These are phyloP conservation scores for Thecocarcelia acutangulata DNA, from an alignment of 2,888 invertebrate genomes.

Conservation along the genomic window DNA sequence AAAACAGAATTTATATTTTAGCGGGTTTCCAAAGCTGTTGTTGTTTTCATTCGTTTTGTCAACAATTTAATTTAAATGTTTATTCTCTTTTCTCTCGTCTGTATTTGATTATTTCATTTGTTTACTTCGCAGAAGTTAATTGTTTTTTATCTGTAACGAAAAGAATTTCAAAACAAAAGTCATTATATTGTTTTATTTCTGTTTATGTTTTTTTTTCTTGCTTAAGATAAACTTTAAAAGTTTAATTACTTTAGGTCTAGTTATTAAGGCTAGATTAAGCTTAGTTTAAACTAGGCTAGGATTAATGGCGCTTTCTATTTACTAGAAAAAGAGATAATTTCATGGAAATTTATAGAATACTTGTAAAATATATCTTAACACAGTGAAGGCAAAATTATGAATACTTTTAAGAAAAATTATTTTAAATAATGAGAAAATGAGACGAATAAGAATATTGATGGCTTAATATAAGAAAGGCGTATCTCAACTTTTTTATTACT, in stretches of 20 bases:
- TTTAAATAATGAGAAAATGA: not conserved
- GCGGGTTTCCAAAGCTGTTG: slow-evolving; percentile 54
- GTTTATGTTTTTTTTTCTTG: slow-evolving; percentile 26
- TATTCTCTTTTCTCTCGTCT: slow-evolving; percentile 35
- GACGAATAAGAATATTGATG: no score
- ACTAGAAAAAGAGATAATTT: slow-evolving; percentile 28
- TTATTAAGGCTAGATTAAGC: slow-evolving; percentile 57
- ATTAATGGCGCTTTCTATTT: slow-evolving; percentile 47
- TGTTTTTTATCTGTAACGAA: slow-evolving; percentile 65
- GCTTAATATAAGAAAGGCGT: no score
- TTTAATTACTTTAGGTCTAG: slow-evolving; percentile 48
- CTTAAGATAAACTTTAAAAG: slow-evolving; percentile 48
- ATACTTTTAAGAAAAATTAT: not conserved
- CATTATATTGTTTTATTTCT: slow-evolving; percentile 41
- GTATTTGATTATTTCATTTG: slow-evolving; percentile 51
- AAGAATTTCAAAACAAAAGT: slow-evolving; percentile 50
- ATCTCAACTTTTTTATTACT: no score
- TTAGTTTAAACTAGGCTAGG: slow-evolving; percentile 58
- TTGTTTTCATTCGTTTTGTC: slow-evolving; percentile 48
- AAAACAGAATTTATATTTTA: slow-evolving; percentile 42
- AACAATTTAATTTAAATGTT: slow-evolving; percentile 26
- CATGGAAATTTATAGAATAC: slow-evolving; percentile 19
- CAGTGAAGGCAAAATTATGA: slow-evolving; percentile 4
- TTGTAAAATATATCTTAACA: not conserved
- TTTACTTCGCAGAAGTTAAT: slow-evolving; percentile 54